Conservation (phyloP, 2,888 invertebrate species). For the Rhingia rostrata region DNA sequence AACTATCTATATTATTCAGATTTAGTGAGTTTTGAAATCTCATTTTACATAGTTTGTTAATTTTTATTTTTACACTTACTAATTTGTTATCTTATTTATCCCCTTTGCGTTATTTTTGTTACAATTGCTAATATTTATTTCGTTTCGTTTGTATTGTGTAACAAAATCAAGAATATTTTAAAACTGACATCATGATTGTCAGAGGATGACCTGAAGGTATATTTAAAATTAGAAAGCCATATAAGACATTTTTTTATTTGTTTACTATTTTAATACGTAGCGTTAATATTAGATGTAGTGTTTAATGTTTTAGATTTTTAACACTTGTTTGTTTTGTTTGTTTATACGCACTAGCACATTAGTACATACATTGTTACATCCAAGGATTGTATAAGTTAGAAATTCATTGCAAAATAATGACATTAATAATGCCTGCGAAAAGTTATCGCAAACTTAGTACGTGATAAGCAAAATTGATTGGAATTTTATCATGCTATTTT, state of each 20-base stretch:
- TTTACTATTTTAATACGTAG: constrained; percentile 4
- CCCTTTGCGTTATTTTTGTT: constrained; percentile 52
- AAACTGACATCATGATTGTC: constrained; percentile 81
- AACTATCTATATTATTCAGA: constrained; percentile 26
- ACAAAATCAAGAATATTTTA: constrained; percentile 75
- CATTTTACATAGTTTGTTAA: not conserved
- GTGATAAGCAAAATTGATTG: not conserved
- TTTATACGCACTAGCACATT: too few relatives aligned
- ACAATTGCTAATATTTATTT: constrained; percentile 24
- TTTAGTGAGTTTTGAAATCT: not conserved
- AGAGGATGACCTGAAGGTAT: constrained; percentile 82
- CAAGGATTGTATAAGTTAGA: too few relatives aligned
- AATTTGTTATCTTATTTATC: constrained; percentile 75
- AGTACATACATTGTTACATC: too few relatives aligned
- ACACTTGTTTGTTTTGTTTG: too few relatives aligned
- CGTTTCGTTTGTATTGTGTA: constrained; percentile 71
- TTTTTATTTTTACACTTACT: constrained; percentile 63
- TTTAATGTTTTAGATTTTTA: not conserved
- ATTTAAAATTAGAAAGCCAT: constrained; percentile 13
- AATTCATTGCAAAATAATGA: too few relatives aligned
- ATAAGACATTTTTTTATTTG: constrained; percentile 38
- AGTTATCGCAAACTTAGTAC: too few relatives aligned
- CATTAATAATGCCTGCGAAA: too few relatives aligned
- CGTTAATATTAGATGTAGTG: constrained; percentile 34
- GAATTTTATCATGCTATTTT: not conserved